Base-by-base conservation (phyloP, 2,797 vertebrate species). In the Mionectes olivaceus region DNA sequence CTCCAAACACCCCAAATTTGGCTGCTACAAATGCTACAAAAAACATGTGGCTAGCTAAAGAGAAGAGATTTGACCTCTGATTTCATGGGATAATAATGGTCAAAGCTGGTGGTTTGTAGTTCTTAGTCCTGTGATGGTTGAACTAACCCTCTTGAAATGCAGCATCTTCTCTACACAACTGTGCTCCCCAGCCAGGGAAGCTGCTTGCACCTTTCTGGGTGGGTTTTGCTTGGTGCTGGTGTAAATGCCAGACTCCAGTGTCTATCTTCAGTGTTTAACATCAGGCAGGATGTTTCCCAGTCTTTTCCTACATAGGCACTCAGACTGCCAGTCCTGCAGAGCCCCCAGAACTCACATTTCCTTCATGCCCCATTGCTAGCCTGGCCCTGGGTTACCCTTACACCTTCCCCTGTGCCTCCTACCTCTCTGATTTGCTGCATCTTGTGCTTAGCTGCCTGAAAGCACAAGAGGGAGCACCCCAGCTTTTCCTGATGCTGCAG, bases 251-350 rank as follows among this genome's bases (percentile, higher is more conserved):
- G 75, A 10, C 13, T 12, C 33, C 49, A 18, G 33, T 3, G 10
- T 16, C 35, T 22, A 1, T 56, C 37, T 32, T 49, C 60, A 27
- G 25, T 3, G n/a, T 41, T 32, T 2, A 61, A 56, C 35, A 55
- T 47, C 44, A 28, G 32, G 41, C 24, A 53, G 23, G 28, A 11
- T 19, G 1, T 25, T 28, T 81, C n/a, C 30, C 1, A 1, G 6
- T 13, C 17, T 41, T 19, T 13, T n/a, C 23, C 32, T 15, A 0
- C 21, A 0, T 1, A 5, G 23, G 22, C 23, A 47, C 9, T 22
- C 37, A 5, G 6, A 1, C 3, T 59, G 28, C 6, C 22, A 9
- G 53, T 3, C 19, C 52, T 61, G 30, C 83, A 69, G 33, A 59
- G 43, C 28, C 63, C 24, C 19, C 65, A 39, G 44, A 17, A 7